Percentiles rank a stretch among this genome's conserved stretches.
phyloP scores from a whole-genome alignment of 1,140 invertebrate genomes.

The Zaprionus vittiger region DNA sequence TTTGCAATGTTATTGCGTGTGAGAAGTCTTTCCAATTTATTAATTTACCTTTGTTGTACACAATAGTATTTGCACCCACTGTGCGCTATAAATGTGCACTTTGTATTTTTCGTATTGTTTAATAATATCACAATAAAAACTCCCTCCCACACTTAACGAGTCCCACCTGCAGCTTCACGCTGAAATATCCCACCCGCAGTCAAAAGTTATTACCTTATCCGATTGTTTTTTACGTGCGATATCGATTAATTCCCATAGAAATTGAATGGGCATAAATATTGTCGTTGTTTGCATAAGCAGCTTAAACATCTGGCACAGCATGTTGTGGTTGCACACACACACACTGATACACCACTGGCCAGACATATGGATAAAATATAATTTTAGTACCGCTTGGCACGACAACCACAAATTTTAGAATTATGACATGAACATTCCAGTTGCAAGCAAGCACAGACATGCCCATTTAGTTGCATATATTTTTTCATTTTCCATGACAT shows the following conservation, averaged over 20 bases:
- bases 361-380: slow-evolving; percentile 39
- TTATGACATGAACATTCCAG: slow-evolving; percentile 65
- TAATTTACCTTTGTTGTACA: background rate
- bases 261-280: slow-evolving; percentile 11
- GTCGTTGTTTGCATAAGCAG: slow-evolving; percentile 11
- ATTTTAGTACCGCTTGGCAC: slow-evolving; percentile 54
- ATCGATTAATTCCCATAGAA: slow-evolving; percentile 3
- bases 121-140: background rate
- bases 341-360: background rate
- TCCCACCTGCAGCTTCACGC: no score
- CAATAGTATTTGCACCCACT: background rate
- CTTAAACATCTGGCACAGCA: slow-evolving; percentile 27
- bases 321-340: slow-evolving; percentile 27
- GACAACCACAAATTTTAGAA: slow-evolving; percentile 74
- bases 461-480: slow-evolving; percentile 47
- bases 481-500: slow-evolving; percentile 45
- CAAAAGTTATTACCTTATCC: background rate
- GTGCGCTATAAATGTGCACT: background rate
- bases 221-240: background rate
- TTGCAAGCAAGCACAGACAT: slow-evolving; percentile 35
- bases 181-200: background rate
- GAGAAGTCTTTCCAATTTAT: background rate
- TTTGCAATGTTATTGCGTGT: no score
- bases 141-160: background rate
- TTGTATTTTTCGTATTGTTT: background rate